Base-by-base conservation (phyloP, 2,888 invertebrate species). In the Stenichneumon culpator region DNA sequence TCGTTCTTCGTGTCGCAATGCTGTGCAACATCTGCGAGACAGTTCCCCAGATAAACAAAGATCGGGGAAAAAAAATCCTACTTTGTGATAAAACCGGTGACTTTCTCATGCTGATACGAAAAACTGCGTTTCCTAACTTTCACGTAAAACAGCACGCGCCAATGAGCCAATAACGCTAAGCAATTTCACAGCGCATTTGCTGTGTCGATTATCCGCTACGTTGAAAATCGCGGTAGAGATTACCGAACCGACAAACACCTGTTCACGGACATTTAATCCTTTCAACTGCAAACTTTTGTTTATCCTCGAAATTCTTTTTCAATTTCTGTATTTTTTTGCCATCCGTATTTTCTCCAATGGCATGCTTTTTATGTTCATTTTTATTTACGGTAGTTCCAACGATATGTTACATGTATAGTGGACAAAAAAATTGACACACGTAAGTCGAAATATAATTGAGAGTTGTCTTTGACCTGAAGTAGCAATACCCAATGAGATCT, bases 61-160 rank as follows among this genome's bases (percentile, higher is more conserved):
- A 44, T 36, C 28, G 19, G n/a, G 22, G n/a, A 22, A 28, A 68
- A 50, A 25, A 65, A 52, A 60, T 25, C 22, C 11, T 2, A 52
- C 52, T 68, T 70, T 57, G 39, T 60, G 68, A 78, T 80, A 16
- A 78, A 52, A 77, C 73, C 77, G 67, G 4, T 28, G 72, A 81
- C 84, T 84, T 84, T 81, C 84, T 78, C 84, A 80, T 65, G 2
- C 44, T 32, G 47, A 69, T 70, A 60, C 77, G 4, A 60, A 60
- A 54, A 32, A n/a, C 25, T 52, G 57, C 54, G 69, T 84, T 78
- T 77, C 72, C 73, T n/a, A 68, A 80, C 84, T 84, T 84, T 78
- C 80, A 80, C 81, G 84, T 39, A 52, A 80, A 84, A 78, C 78
- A 73, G 47, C 22, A 60, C 73, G 28, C 77, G 22, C 72, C 47